Percentiles rank a stretch among this genome's conserved stretches.
phyloP scores from a whole-genome alignment of 2,888 invertebrate genomes.

The Halictus ligatus region DNA sequence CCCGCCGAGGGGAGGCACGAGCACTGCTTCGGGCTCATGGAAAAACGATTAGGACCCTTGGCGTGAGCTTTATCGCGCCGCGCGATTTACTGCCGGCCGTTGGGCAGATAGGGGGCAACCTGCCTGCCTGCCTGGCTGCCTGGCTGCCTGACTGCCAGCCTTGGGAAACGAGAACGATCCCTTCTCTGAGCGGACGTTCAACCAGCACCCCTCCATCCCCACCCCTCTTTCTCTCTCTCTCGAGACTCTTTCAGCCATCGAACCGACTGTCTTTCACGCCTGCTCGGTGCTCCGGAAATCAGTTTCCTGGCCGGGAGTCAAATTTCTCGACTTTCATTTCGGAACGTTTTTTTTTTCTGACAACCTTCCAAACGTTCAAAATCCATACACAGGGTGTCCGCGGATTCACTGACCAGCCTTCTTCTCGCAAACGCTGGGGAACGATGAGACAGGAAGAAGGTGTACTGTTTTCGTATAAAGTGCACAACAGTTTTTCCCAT shows the following conservation, averaged over 20 bases:
- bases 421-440: too few species aligned
- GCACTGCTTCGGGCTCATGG: slow-evolving; percentile 64
- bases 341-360: too few species aligned
- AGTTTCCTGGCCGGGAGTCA: too few species aligned
- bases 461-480: too few species aligned
- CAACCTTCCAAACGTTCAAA: too few species aligned
- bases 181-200: slow-evolving; percentile 18
- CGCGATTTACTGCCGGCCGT: slow-evolving; percentile 65
- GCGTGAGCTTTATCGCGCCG: slow-evolving; percentile 71
- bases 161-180: slow-evolving; percentile 36
- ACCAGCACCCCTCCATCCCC: neutral
- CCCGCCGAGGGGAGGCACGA: slow-evolving; percentile 2
- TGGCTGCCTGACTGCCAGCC: slow-evolving; percentile 12
- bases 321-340: too few species aligned
- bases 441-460: too few species aligned
- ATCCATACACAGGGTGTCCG: too few species aligned
- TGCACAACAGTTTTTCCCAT: too few species aligned
- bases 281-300: neutral
- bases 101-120: slow-evolving; percentile 42
- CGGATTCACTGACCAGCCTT: too few species aligned
- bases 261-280: neutral
- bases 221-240: neutral
- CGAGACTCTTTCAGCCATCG: neutral
- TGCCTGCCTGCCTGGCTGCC: slow-evolving; percentile 17
- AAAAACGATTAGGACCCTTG: slow-evolving; percentile 75